Conservation (phyloP, 2,113 vertebrate species). For the Zapus hudsonius region DNA sequence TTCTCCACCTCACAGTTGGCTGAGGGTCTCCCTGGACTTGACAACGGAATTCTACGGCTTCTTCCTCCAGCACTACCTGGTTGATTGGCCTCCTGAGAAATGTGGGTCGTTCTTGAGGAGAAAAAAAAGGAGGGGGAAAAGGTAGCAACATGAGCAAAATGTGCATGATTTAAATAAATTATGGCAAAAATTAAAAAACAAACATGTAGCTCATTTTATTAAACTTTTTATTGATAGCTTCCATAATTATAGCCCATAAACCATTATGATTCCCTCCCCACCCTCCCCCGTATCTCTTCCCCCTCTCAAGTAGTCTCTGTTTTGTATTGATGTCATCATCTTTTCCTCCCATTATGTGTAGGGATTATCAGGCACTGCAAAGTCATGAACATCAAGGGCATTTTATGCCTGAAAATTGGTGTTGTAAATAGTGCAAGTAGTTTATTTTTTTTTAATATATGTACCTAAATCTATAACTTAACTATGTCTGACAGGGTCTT, state of each 20-base stretch:
- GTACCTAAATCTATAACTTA: background rate
- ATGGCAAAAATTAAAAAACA: background rate
- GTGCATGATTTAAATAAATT: background rate
- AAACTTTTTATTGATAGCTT: too few relatives aligned
- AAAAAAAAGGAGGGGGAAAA: background rate
- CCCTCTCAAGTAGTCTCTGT: too few relatives aligned
- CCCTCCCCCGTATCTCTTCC: too few relatives aligned
- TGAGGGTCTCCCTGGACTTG: conserved; percentile 97
- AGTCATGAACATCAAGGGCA: too few relatives aligned
- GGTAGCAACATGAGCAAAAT: conserved; percentile 1
- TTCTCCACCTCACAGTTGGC: conserved; percentile 96
- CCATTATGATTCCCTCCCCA: too few relatives aligned
- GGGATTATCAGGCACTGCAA: too few relatives aligned
- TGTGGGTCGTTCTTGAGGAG: conserved; percentile 93
- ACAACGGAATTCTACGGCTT: conserved; percentile 96
- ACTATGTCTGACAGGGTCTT: background rate
- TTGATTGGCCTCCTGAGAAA: conserved; percentile 97
- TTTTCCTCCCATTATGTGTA: too few relatives aligned
- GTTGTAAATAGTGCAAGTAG: too few relatives aligned
- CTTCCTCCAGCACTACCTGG: conserved; percentile 98
- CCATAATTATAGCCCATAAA: too few relatives aligned
- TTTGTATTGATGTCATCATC: too few relatives aligned
- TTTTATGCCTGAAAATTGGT: too few relatives aligned
- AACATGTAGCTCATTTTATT: background rate
- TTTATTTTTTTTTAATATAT: background rate